Evolutionary conservation across 1,140 invertebrate genomes (phyloP).

Genomic region (Colletes latitarsis): DNA sequence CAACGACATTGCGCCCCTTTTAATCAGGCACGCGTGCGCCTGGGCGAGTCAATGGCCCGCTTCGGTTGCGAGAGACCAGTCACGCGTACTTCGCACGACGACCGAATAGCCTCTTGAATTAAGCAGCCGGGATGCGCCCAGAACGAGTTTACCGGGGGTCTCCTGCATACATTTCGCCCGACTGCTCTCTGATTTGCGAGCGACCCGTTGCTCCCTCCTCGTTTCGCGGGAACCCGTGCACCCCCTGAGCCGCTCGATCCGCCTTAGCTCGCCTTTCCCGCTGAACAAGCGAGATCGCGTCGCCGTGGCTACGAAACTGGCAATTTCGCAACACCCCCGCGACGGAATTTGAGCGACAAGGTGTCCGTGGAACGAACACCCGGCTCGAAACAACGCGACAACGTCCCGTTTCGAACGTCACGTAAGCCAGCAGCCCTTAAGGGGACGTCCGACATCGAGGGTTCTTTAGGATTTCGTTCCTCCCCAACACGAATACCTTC

Average conservation of each 20-base stretch:
- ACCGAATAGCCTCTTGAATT: slow-evolving; percentile 58
- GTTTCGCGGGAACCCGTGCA: neutral
- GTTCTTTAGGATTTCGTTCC: too few relatives aligned
- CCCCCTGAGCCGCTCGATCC: neutral
- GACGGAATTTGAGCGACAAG: neutral
- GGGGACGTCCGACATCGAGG: too few relatives aligned
- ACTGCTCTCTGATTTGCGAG: slow-evolving; percentile 47
- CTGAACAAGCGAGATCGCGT: neutral
- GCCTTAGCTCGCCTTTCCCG: slow-evolving; percentile 9
- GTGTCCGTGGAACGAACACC: neutral
- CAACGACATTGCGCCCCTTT: slow-evolving; percentile 54
- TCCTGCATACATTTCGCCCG: slow-evolving; percentile 61
- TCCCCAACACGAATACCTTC: too few relatives aligned
- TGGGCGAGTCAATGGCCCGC: slow-evolving; percentile 42
- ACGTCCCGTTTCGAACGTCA: too few relatives aligned
- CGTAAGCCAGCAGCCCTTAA: too few relatives aligned
- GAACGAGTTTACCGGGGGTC: slow-evolving; percentile 61
- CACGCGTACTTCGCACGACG: slow-evolving; percentile 49
- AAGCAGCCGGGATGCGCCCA: slow-evolving; percentile 44
- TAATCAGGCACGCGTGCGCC: slow-evolving; percentile 57
- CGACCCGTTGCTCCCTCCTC: slow-evolving; percentile 3
- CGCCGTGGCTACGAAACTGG: neutral
- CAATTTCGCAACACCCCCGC: neutral
- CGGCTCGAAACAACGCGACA: too few relatives aligned
- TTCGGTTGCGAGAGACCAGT: slow-evolving; percentile 33